A percentile compares a stretch with the other conserved stretches of the same genome.
phyloP scores from a whole-genome alignment of 2,113 vertebrate species.

The Cephalopterus ornatus region DNA sequence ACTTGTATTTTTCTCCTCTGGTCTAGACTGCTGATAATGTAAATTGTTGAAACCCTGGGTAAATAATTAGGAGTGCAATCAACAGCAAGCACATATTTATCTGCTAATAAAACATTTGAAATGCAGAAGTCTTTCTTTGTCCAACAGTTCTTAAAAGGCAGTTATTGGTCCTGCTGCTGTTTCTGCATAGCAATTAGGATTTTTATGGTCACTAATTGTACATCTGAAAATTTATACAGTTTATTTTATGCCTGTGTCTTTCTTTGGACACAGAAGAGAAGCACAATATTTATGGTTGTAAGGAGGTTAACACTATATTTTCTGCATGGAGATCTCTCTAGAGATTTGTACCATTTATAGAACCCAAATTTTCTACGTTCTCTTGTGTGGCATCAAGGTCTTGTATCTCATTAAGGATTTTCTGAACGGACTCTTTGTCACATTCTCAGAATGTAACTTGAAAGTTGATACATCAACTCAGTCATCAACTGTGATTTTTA shows the following conservation, averaged over 20 bases:
- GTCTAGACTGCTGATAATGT: conserved; percentile 61
- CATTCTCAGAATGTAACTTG: not conserved
- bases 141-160: conserved; percentile 44
- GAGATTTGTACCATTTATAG: conserved; percentile 7
- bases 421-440: conserved; percentile 1
- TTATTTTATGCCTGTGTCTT: conserved; percentile 30
- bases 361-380: not conserved
- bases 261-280: not conserved
- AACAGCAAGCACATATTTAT: conserved; percentile 26
- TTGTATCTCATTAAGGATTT: conserved; percentile 6
- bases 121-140: conserved; percentile 36
- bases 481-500: not conserved
- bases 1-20: conserved; percentile 9
- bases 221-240: conserved; percentile 28
- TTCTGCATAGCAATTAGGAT: conserved; percentile 41
- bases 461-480: not conserved
- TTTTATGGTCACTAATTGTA: conserved; percentile 62
- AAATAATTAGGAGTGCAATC: conserved; percentile 45
- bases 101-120: conserved; percentile 60
- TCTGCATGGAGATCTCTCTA: not conserved
- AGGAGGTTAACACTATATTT: not conserved
- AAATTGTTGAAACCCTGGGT: conserved; percentile 43
- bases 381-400: not conserved
- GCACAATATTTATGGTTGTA: not conserved
- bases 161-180: conserved; percentile 36